Base-by-base conservation (phyloP, 2,797 vertebrate genomes). In the Parotocinclus haroldoi region DNA sequence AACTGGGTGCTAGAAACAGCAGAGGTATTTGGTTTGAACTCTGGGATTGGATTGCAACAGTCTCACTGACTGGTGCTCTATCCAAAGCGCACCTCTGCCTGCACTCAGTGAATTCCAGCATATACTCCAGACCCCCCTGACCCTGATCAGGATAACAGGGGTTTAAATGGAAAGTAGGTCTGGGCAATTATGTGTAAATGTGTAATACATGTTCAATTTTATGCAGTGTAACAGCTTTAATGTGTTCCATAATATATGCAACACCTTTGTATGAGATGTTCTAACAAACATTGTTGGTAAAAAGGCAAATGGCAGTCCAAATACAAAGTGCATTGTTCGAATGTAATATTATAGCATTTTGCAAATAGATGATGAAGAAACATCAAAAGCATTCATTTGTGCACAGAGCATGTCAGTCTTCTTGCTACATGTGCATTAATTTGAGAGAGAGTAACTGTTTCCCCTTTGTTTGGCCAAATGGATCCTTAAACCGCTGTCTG, bases 291-390 rank as follows among this genome's bases (percentile, higher is more conserved):
- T 39, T 63, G 44, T 44, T 49, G 63, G 58, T 12, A 13, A 42
- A 58, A 54, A 55, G 58, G 38, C 38, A 50, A 66, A 66, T 50
- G 63, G 53, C 63, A 72, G 63, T 72, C 69, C 66, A 66, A 71
- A 61, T 57, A 66, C 37, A 66, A 61, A 36, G 36, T 39, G n/a
- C 36, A 39, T 50, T 66, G 58, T 48, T 66, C 51, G n/a, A 50
- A 37, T 58, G 36, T 40, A 66, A 56, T 18, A 61, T 54, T 66
- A 50, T 17, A 54, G 42, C 9, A 52, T 52, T 53, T 42, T 58
- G 55, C 61, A 48, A 50, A 78, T 69, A 83, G 86, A 81, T 84
- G 82, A 81, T 74, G 81, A n/a, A 13, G 1, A 48, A 48, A 42
- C 4, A 42, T 3, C 40, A 42, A 1, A 42, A 9, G 1, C 4